A percentile compares a stretch with the other conserved stretches of the same genome.
Conservation (phyloP, 1,140 invertebrate genomes). For the Spodoptera litura region DNA sequence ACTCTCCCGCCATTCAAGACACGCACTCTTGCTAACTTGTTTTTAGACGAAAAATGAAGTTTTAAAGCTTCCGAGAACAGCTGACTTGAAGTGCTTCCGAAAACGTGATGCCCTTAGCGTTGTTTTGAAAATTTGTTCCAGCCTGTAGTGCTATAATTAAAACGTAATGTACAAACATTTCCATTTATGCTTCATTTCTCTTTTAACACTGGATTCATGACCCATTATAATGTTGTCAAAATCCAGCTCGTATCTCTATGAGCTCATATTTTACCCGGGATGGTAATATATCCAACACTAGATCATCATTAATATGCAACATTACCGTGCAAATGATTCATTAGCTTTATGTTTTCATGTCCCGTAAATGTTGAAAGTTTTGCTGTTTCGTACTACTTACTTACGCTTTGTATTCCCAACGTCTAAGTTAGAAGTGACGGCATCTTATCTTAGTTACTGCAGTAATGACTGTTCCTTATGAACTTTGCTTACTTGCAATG, state of each 20-base stretch:
- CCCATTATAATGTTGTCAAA: constrained; percentile 30
- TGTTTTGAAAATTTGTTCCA: constrained; percentile 44
- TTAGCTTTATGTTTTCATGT: constrained; percentile 29
- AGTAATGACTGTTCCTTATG: constrained; percentile 23
- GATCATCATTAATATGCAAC: constrained; percentile 39
- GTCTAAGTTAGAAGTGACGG: constrained; percentile 10
- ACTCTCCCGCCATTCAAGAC: constrained; percentile 69
- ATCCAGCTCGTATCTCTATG: constrained; percentile 21
- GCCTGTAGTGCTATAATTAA: constrained; percentile 6
- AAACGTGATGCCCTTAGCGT: constrained; percentile 56
- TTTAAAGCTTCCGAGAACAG: constrained; percentile 69
- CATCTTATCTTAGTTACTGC: constrained; percentile 22
- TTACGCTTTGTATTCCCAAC: constrained; percentile 7
- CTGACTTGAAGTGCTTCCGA: constrained; percentile 63
- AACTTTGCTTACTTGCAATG: constrained; percentile 10
- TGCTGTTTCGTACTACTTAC: constrained; percentile 3
- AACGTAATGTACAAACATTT: constrained; percentile 11
- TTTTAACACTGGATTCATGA: constrained; percentile 16
- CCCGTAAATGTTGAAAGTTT: constrained; percentile 30
- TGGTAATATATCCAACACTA: constrained; percentile 18
- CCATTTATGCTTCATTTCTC: constrained; percentile 7
- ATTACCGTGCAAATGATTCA: constrained; percentile 39
- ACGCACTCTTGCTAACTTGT: constrained; percentile 74
- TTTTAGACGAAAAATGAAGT: constrained; percentile 74
- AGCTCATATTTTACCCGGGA: constrained; percentile 11